Evolutionary conservation across 2,113 vertebrate species (phyloP).

Genomic region (Coreoperca whiteheadi): DNA sequence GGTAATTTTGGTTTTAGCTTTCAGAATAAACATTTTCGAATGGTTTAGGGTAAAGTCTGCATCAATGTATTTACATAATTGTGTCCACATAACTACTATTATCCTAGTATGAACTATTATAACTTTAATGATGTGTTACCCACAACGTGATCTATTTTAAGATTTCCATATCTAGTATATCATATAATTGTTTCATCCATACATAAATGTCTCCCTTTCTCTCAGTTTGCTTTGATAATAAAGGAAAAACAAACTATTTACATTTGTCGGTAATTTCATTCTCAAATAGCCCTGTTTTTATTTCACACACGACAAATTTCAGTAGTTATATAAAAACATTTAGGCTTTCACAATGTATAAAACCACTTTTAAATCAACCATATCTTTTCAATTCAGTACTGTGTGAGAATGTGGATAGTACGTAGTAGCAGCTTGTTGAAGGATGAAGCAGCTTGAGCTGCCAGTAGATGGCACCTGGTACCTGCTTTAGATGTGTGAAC

Average conservation of each 20-base stretch:
- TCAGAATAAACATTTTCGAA: conserved; percentile 4
- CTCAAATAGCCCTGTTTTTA: not conserved
- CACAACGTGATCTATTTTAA: not conserved
- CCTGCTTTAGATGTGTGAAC: conserved; percentile 65
- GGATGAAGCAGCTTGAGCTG: not conserved
- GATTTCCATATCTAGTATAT: not conserved
- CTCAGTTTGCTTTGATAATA: not conserved
- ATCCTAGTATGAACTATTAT: too few relatives aligned
- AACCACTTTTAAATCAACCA: not conserved
- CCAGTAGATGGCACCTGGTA: conserved; percentile 83
- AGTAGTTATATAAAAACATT: not conserved
- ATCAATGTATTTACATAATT: conserved; percentile 3
- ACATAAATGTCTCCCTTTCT: not conserved
- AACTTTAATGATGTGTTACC: too few relatives aligned
- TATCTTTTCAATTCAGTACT: not conserved
- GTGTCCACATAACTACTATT: not conserved
- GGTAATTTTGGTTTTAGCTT: not conserved
- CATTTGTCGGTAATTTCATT: not conserved
- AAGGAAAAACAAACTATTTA: not conserved
- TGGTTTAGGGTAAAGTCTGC: not conserved
- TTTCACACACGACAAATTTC: not conserved
- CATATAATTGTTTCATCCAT: not conserved
- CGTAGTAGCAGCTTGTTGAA: not conserved
- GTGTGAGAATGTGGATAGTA: not conserved
- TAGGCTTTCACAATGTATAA: not conserved